These are phyloP conservation scores for Cyclophora punctaria DNA, from an alignment of 2,888 invertebrate species.

Conservation along the genomic window DNA sequence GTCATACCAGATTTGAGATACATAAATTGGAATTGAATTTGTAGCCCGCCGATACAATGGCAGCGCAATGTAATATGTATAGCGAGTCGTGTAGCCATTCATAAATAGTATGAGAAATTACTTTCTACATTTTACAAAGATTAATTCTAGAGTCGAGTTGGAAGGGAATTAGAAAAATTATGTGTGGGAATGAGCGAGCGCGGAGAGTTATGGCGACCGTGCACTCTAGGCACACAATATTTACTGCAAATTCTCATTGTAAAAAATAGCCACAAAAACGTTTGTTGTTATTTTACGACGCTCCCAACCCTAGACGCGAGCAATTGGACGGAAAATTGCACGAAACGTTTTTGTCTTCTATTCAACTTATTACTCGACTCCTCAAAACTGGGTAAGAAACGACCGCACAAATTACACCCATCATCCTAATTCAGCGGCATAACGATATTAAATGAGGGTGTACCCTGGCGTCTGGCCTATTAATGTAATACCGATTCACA, in stretches of 20 bases:
- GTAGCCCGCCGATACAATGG: no score
- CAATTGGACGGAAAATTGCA: constrained; percentile 51
- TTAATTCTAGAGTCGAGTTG: constrained; percentile 29
- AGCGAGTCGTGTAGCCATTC: no score
- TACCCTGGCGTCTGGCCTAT: constrained; percentile 57
- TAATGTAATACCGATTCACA: constrained; percentile 69
- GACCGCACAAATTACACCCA: constrained; percentile 56
- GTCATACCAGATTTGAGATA: neutral
- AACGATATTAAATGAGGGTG: constrained; percentile 72
- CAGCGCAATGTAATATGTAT: no score
- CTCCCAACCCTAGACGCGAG: constrained; percentile 26
- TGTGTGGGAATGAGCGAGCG: constrained; percentile 62
- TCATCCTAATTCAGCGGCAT: constrained; percentile 59
- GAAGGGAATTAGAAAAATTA: constrained; percentile 62
- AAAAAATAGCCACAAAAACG: constrained; percentile 12
- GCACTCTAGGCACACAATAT: constrained; percentile 28
- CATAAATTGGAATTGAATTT: neutral
- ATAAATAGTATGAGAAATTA: neutral
- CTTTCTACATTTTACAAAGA: constrained; percentile 3
- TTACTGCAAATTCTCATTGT: constrained; percentile 2
- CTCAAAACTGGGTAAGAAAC: constrained; percentile 32
- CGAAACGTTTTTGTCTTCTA: constrained; percentile 38
- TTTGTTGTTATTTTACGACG: constrained; percentile 8
- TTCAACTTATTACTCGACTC: constrained; percentile 19
- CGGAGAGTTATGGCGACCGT: constrained; percentile 65